These are phyloP conservation scores for Philhelius pedissequus DNA, from an alignment of 2,888 invertebrate genomes.

Conservation along the genomic window DNA sequence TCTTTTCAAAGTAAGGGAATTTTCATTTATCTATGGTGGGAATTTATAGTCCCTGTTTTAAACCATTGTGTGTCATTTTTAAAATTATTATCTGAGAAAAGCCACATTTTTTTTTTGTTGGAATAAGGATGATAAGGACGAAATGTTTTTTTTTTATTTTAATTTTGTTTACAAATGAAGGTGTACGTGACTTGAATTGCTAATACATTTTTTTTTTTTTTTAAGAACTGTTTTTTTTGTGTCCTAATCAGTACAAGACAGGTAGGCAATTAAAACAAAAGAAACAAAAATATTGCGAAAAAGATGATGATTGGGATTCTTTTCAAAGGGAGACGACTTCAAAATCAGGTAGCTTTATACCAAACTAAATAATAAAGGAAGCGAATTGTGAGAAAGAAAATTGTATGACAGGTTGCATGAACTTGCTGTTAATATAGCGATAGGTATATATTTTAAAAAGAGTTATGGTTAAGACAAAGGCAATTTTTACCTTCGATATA, in stretches of 20 bases:
- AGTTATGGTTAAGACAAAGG: too few relatives aligned
- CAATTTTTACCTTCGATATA: too few relatives aligned
- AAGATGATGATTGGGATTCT: neutral
- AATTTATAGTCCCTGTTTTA: conserved; percentile 1
- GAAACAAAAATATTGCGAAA: neutral
- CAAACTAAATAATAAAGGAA: conserved; percentile 28
- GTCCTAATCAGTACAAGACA: conserved; percentile 38
- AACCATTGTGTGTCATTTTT: conserved; percentile 30
- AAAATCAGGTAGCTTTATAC: neutral
- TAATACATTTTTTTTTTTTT: conserved; percentile 22
- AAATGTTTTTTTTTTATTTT: conserved; percentile 27
- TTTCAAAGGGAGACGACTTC: neutral
- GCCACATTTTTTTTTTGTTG: conserved; percentile 27
- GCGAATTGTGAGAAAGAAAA: neutral
- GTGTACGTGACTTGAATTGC: conserved; percentile 51
- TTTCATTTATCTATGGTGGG: neutral
- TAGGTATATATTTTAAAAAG: too few relatives aligned
- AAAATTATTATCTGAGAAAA: conserved; percentile 36
- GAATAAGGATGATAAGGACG: conserved; percentile 2
- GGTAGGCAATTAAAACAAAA: conserved; percentile 50
- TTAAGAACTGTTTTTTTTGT: conserved; percentile 21
- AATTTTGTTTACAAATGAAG: conserved; percentile 1
- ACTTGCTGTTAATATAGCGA: too few relatives aligned
- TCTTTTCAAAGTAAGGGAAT: conserved; percentile 39
- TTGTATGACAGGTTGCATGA: neutral